These are phyloP conservation scores for Sclerodermus sp. DNA, from an alignment of 2,888 invertebrate genomes.

Conservation along the genomic window DNA sequence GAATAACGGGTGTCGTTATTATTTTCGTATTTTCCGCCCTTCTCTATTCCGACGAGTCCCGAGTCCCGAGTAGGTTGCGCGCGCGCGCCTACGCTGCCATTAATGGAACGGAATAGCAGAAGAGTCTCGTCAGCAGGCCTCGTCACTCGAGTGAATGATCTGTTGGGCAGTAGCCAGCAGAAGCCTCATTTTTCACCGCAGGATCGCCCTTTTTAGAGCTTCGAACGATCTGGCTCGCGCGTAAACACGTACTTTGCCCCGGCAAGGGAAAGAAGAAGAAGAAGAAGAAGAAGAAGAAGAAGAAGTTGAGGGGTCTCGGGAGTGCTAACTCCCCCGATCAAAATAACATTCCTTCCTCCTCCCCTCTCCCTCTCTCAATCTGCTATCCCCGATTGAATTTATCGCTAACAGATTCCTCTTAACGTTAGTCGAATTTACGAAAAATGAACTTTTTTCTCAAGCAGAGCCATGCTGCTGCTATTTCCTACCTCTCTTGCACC, in stretches of 20 bases:
- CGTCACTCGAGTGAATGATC: constrained; percentile 25
- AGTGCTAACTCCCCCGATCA: constrained; percentile 7
- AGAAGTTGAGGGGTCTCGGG: background rate
- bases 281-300: too few species aligned
- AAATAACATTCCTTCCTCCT: constrained; percentile 14
- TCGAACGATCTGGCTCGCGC: constrained; percentile 19
- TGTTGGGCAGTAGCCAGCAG: constrained; percentile 22
- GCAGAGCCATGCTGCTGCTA: too few species aligned
- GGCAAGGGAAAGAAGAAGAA: constrained; percentile 14
- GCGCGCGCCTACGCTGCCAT: too few species aligned
- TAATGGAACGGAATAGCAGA: constrained; percentile 1
- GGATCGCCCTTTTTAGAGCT: constrained; percentile 24
- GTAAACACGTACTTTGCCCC: constrained; percentile 15
- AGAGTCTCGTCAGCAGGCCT: background rate
- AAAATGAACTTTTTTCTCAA: too few species aligned
- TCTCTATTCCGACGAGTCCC: too few species aligned
- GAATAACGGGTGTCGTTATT: too few species aligned
- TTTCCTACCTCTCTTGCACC: too few species aligned
- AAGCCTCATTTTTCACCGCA: constrained; percentile 41
- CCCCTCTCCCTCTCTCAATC: background rate
- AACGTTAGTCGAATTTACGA: too few species aligned
- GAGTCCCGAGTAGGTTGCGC: too few species aligned
- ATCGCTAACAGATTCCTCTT: background rate
- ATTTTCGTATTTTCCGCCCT: too few species aligned
- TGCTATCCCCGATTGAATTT: background rate